Evolutionary conservation across 1,140 invertebrate genomes (phyloP).

Genomic region (Diorhabda carinulata): DNA sequence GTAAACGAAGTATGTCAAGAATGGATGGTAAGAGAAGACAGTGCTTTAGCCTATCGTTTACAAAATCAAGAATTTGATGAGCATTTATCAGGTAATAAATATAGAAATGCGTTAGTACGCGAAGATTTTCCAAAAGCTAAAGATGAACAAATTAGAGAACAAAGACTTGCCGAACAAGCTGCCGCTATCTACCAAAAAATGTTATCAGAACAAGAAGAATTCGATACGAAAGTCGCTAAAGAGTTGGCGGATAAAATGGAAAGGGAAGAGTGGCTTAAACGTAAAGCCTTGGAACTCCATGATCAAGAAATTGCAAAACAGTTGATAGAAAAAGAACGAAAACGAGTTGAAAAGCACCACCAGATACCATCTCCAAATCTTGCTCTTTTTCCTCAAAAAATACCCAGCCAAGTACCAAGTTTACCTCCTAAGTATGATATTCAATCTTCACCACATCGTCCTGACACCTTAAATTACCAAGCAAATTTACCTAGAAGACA

Average conservation of each 20-base stretch:
- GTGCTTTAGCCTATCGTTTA: slow-evolving; percentile 80
- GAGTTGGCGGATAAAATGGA: slow-evolving; percentile 62
- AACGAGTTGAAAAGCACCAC: slow-evolving; percentile 32
- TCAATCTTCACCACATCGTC: slow-evolving; percentile 27
- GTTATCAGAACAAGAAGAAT: slow-evolving; percentile 64
- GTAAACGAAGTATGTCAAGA: slow-evolving; percentile 63
- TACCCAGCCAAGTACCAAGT: slow-evolving; percentile 10
- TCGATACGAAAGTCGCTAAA: slow-evolving; percentile 63
- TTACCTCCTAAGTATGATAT: slow-evolving; percentile 23
- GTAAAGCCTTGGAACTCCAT: slow-evolving; percentile 52
- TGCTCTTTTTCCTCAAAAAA: slow-evolving; percentile 24
- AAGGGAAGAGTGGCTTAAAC: slow-evolving; percentile 56
- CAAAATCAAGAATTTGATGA: slow-evolving; percentile 87
- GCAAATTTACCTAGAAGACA: slow-evolving; percentile 39
- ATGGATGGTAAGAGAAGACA: slow-evolving; percentile 90
- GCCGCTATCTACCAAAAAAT: slow-evolving; percentile 60
- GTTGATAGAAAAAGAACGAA: slow-evolving; percentile 45
- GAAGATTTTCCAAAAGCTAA: slow-evolving; percentile 83
- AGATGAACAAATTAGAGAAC: slow-evolving; percentile 76
- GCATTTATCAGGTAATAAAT: slow-evolving; percentile 82
- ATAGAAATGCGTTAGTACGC: slow-evolving; percentile 79
- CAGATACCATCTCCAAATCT: slow-evolving; percentile 13
- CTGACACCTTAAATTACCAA: slow-evolving; percentile 30
- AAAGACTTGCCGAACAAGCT: slow-evolving; percentile 58
- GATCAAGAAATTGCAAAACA: slow-evolving; percentile 50